Evolutionary conservation across 2,113 vertebrate genomes (phyloP).

Genomic region (Dissostichus mawsoni): DNA sequence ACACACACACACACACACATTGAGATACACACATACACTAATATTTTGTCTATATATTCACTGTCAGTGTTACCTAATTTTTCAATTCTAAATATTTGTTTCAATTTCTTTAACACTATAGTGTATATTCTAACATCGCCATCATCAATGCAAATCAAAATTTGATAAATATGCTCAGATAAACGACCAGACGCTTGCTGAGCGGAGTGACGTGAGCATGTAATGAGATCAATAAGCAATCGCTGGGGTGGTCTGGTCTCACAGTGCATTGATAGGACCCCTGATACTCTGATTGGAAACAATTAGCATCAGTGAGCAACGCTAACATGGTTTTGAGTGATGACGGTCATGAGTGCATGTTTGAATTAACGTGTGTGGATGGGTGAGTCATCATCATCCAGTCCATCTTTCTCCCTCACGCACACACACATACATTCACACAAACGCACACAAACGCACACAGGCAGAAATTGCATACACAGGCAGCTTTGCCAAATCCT

Average conservation of each 20-base stretch:
- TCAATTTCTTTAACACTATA: too few relatives aligned
- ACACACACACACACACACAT: not conserved
- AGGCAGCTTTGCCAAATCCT: conserved; percentile 52
- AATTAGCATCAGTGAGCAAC: conserved; percentile 67
- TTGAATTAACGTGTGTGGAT: conserved; percentile 51
- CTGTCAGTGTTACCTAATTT: not conserved
- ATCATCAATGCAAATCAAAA: too few relatives aligned
- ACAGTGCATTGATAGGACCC: conserved; percentile 56
- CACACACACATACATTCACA: conserved; percentile 30
- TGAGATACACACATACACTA: not conserved
- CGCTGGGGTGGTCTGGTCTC: conserved; percentile 66
- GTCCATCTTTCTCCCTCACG: conserved; percentile 13
- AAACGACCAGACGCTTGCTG: not conserved
- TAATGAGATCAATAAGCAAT: conserved; percentile 77
- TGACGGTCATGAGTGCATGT: conserved; percentile 58
- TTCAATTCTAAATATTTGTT: too few relatives aligned
- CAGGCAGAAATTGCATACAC: conserved; percentile 40
- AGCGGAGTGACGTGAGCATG: conserved; percentile 43
- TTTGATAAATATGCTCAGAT: too few relatives aligned
- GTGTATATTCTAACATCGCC: too few relatives aligned
- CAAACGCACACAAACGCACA: conserved; percentile 35
- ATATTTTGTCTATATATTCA: not conserved
- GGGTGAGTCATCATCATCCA: conserved; percentile 69
- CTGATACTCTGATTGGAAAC: conserved; percentile 68
- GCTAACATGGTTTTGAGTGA: conserved; percentile 68